Percentiles rank a stretch among this genome's conserved stretches.
Conservation (phyloP, 1,140 invertebrate genomes). For the Zaprionus lachaisei region DNA sequence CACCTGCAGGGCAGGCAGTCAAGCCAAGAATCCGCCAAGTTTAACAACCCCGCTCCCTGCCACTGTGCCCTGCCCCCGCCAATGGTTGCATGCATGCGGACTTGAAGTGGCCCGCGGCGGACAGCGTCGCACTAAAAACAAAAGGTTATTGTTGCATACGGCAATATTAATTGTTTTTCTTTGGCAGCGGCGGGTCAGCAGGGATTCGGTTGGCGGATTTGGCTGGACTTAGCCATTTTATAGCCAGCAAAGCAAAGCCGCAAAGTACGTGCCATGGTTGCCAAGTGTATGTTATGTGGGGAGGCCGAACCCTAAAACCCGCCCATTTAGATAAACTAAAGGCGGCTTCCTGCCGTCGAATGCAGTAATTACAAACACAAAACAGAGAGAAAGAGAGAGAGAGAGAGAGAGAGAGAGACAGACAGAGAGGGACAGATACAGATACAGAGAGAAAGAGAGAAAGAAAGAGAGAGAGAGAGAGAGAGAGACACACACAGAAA, state of each 20-base stretch:
- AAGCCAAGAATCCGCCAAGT: conserved; percentile 17
- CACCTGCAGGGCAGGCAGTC: conserved; percentile 68
- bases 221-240: conserved; percentile 69
- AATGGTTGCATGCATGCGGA: conserved; percentile 38
- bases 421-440: not conserved
- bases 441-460: not conserved
- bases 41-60: too few species aligned
- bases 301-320: conserved; percentile 17
- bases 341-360: conserved; percentile 33
- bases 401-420: not conserved
- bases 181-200: conserved; percentile 22
- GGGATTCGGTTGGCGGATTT: conserved; percentile 27
- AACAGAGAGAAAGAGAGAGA: not conserved
- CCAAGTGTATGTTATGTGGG: conserved; percentile 13
- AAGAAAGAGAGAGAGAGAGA: not conserved
- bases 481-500: not conserved
- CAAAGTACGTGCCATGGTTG: conserved; percentile 45
- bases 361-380: conserved; percentile 55
- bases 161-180: conserved; percentile 77
- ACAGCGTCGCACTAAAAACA: conserved; percentile 61
- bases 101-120: conserved; percentile 39
- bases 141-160: conserved; percentile 76
- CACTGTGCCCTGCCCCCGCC: not conserved
- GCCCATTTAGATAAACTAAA: conserved; percentile 57
- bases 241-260: conserved; percentile 35